Percentiles rank a stretch among this genome's conserved stretches.
phyloP scores from a whole-genome alignment of 2,113 vertebrate species.

The Leptodactylus fuscus region DNA sequence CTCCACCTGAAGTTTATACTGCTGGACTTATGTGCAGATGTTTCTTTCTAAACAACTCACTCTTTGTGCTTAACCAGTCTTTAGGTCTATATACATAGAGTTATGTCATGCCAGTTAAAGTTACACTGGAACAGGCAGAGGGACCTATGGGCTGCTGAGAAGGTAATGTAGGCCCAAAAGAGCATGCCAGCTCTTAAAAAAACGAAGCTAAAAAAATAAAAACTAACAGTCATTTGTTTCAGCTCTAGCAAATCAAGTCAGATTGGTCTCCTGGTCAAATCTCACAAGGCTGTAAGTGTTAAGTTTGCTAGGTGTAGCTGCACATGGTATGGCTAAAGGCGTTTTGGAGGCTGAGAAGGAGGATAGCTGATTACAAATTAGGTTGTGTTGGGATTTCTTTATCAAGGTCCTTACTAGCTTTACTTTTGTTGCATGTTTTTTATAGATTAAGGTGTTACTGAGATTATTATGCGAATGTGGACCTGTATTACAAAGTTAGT shows the following conservation, averaged over 20 bases:
- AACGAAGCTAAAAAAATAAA: not conserved
- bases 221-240: slow-evolving; percentile 22
- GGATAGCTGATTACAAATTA: not conserved
- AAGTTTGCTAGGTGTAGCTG: slow-evolving; percentile 11
- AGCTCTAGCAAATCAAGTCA: slow-evolving; percentile 34
- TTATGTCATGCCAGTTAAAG: slow-evolving; percentile 54
- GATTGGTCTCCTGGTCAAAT: slow-evolving; percentile 4
- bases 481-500: not conserved
- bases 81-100: slow-evolving; percentile 53
- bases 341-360: not conserved
- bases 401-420: not conserved
- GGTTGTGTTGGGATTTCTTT: not conserved
- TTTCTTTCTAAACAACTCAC: slow-evolving; percentile 23
- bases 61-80: slow-evolving; percentile 58
- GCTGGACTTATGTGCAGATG: not conserved
- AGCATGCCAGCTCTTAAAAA: slow-evolving; percentile 16
- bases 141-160: slow-evolving; percentile 52
- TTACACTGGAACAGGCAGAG: slow-evolving; percentile 55
- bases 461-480: too few relatives aligned
- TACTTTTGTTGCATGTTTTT: not conserved
- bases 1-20: not conserved
- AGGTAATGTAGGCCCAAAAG: slow-evolving; percentile 55
- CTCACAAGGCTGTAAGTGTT: slow-evolving; percentile 1
- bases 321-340: not conserved
- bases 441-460: not conserved